Percentiles rank a stretch among this genome's conserved stretches.
Evolutionary conservation across 2,888 invertebrate species (phyloP).

Genomic region (Drosophila bunnanda): DNA sequence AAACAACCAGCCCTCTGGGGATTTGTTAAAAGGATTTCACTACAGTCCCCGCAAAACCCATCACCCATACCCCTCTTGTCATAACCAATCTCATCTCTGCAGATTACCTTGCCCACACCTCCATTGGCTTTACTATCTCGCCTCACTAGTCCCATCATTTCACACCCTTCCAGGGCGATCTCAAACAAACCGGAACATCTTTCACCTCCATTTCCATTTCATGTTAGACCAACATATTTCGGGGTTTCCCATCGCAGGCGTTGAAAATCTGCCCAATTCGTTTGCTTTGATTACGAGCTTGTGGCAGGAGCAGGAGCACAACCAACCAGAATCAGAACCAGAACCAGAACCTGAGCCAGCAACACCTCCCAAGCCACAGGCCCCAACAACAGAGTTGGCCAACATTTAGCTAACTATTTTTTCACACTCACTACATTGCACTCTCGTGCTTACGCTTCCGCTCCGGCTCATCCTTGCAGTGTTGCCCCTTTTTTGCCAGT

Average conservation of each 20-base stretch:
- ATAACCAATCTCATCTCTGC: background rate
- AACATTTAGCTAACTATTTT: conserved; percentile 70
- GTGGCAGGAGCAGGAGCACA: conserved; percentile 21
- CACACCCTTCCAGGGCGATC: conserved; percentile 22
- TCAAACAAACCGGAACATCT: conserved; percentile 13
- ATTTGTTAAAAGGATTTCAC: background rate
- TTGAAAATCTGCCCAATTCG: conserved; percentile 61
- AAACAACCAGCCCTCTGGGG: background rate
- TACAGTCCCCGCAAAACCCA: background rate
- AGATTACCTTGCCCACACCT: background rate
- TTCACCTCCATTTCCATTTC: conserved; percentile 14
- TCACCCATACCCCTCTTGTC: background rate
- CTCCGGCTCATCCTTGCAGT: conserved; percentile 9
- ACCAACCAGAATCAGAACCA: background rate
- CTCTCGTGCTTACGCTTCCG: background rate
- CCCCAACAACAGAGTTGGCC: conserved; percentile 56
- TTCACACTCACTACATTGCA: conserved; percentile 31
- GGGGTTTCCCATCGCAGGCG: conserved; percentile 31
- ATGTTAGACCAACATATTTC: conserved; percentile 37
- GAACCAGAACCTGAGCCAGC: conserved; percentile 8
- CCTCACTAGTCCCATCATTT: conserved; percentile 17
- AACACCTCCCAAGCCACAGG: conserved; percentile 41
- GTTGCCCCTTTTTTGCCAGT: conserved; percentile 54
- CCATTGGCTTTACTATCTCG: background rate
- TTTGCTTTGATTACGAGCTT: conserved; percentile 60